Base-by-base conservation (phyloP, 2,113 vertebrate genomes). In the Myanophis thanlyinensis region DNA sequence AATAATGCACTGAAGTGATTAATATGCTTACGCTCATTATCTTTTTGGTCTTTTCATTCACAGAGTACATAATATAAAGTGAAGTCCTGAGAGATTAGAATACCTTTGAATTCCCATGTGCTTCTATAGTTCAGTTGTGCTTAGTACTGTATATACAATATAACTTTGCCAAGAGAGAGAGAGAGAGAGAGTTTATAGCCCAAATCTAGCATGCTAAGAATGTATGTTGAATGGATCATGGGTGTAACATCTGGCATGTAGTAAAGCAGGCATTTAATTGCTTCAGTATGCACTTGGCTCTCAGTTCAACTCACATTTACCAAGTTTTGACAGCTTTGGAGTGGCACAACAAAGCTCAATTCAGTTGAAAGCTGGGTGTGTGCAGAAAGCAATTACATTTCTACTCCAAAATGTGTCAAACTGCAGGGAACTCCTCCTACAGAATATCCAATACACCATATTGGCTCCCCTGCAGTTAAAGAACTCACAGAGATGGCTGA, bases 261-360 rank as follows among this genome's bases (percentile, higher is more conserved):
- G 90, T 47, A 91, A 91, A 46, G 51, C 51, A 91, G 84, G 85
- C 44, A n/a, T 56, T n/a, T 86, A 91, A 86, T 86, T 56, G 90
- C 90, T 91, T 91, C 90, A 91, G 52, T 85, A 91, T 91, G 80
- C 18, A 86, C 84, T 59, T 53, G 22, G 44, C 53, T 48, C 52
- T 86, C 53, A 23, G 9, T 91, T 86, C 51, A 46, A 86, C 53
- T 86, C 51, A 54, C 23, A 86, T 86, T 35, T 91, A 59, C 90
- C 52, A 86, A 59, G 52, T 48, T 86, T 85, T 86, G 90, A 48
- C 90, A 91, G 80, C 18, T 49, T 62, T 35, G 30, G 27, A 59
- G 30, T 49, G 90, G 52, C 84, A 56, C 40, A 54, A 87, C 53
- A 85, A 91, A 87, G 90, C 53, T 91, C 27, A 59, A 87, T 91